Base-by-base conservation (phyloP, 2,888 invertebrate genomes). In the Tinea trinotella region DNA sequence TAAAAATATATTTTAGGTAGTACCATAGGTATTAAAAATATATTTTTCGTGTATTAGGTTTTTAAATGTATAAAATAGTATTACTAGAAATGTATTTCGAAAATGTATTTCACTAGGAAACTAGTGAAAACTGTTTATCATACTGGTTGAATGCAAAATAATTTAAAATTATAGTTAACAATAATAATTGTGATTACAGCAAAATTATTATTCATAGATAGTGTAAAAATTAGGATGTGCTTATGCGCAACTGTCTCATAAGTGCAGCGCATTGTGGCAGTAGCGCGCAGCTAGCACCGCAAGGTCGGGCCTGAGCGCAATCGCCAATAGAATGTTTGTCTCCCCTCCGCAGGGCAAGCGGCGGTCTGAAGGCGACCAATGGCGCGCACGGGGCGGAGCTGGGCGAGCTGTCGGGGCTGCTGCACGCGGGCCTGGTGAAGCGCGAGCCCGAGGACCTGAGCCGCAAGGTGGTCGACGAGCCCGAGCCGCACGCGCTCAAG, bases 381-480 rank as follows among this genome's bases (percentile, higher is more conserved):
- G 90, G 90, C 76, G 87, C 89, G 78, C 84, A 82, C 88, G 89
- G 76, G 89, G 89, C 85, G 90, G 90, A 89, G 88, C 89, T 88
- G 88, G 89, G 76, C 77, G 87, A 87, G 71, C 87, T 84, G 72
- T 86, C 84, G 74, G 85, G 86, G 63, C 88, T 90, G 79, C 87
- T 90, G 62, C 88, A 89, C 79, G 87, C 90, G 74, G 90, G 89
- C 71, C 89, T 90, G 73, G 91, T 93, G 76, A 93, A 93, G 85
- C 89, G 93, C 74, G 93, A 93, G 81, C 93, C 93, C 67, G 93
- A 93, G 86, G 93, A 93, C 77, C 88, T 93, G 64, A 93, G 92
- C 87, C 88, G 90, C 76, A 90, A 90, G 85, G 82, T 88, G 77
- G 87, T 88, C 75, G 88, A 87, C 74, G 87, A 87, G 76, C 89